Conservation (phyloP, 2,113 vertebrate species). For the Alces alces region DNA sequence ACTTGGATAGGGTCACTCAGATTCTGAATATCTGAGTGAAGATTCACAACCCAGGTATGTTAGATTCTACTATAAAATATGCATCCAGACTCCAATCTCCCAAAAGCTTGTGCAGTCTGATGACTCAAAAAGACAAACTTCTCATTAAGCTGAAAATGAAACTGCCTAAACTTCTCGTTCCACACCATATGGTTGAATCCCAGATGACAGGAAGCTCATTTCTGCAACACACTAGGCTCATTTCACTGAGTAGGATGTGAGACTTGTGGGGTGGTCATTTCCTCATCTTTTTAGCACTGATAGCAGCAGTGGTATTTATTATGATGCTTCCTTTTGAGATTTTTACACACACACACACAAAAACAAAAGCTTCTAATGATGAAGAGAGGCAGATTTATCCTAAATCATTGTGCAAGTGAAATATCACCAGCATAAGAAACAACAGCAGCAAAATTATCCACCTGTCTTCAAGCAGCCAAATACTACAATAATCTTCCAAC, state of each 20-base stretch:
- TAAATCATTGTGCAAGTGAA: neutral
- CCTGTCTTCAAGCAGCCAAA: neutral
- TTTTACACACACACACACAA: neutral
- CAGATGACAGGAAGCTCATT: conserved; percentile 58
- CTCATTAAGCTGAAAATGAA: conserved; percentile 51
- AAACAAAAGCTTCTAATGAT: conserved; percentile 22
- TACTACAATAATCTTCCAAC: neutral
- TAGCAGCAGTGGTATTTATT: neutral
- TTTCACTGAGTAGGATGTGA: neutral
- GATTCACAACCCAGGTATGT: neutral
- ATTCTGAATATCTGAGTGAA: neutral
- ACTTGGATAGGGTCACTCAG: neutral
- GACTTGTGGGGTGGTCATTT: conserved; percentile 23
- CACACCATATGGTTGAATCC: conserved; percentile 30
- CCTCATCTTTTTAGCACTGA: neutral
- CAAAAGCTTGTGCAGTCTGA: neutral
- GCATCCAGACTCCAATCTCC: neutral
- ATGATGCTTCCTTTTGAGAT: neutral
- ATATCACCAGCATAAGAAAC: neutral
- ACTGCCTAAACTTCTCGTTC: neutral
- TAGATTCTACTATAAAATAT: neutral
- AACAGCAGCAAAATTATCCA: neutral
- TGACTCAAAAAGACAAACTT: conserved; percentile 9
- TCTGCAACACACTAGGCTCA: neutral
- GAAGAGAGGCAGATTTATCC: neutral